These are phyloP conservation scores for Diploscapter pachys DNA, from an alignment of 1,140 invertebrate genomes.

Conservation along the genomic window DNA sequence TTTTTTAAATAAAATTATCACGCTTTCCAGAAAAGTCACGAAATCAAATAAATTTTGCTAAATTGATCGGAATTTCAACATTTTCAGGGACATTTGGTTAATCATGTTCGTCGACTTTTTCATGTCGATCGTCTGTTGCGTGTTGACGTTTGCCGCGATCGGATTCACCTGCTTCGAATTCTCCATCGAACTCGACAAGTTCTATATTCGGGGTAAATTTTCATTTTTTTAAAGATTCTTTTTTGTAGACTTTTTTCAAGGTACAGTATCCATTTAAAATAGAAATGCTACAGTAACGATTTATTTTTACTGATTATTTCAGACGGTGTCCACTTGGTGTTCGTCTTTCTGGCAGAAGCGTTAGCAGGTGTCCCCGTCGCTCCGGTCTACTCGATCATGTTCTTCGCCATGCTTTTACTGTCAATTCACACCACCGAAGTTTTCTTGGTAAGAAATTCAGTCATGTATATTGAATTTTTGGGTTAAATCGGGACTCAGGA, in stretches of 20 bases:
- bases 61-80: not conserved
- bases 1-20: no score
- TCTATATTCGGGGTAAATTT: slow-evolving; percentile 46
- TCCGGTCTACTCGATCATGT: slow-evolving; percentile 81
- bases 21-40: no score
- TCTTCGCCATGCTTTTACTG: slow-evolving; percentile 88
- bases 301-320: not conserved
- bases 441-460: slow-evolving; percentile 7
- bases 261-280: no score
- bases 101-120: slow-evolving; percentile 51
- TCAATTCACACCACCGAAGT: slow-evolving; percentile 77
- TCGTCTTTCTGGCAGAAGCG: slow-evolving; percentile 65
- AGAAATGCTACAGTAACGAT: no score
- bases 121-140: slow-evolving; percentile 47
- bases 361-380: slow-evolving; percentile 71
- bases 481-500: no score
- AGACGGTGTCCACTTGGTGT: slow-evolving; percentile 61
- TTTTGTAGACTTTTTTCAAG: no score
- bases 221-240: not conserved
- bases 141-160: slow-evolving; percentile 51
- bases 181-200: slow-evolving; percentile 47
- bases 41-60: not conserved
- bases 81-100: slow-evolving; percentile 40
- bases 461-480: no score
- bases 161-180: slow-evolving; percentile 59